Evolutionary conservation across 2,888 invertebrate genomes (phyloP).

Genomic region (Tricholauxania praeusta): DNA sequence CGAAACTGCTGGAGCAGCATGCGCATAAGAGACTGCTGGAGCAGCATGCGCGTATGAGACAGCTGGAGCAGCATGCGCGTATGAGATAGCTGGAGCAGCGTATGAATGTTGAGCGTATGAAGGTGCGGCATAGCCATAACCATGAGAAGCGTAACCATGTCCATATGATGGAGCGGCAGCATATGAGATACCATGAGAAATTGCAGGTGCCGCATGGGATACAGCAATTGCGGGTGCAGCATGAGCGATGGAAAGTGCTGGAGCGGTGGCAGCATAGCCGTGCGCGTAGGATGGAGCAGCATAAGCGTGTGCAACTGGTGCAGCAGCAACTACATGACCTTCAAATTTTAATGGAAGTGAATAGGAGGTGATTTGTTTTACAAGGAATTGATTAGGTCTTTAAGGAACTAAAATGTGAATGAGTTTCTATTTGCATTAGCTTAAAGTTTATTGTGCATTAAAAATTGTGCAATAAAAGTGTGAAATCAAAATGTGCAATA

Average conservation of each 20-base stretch:
- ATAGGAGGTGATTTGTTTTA: too few relatives aligned
- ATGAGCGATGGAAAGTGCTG: constrained; percentile 40
- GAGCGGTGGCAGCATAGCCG: constrained; percentile 52
- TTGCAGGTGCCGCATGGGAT: constrained; percentile 53
- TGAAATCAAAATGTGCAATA: neutral
- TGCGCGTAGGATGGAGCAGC: constrained; percentile 40
- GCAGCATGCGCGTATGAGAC: constrained; percentile 40
- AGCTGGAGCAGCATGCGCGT: constrained; percentile 41
- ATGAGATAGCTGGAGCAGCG: constrained; percentile 28
- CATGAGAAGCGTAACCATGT: constrained; percentile 48
- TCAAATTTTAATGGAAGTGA: constrained; percentile 34
- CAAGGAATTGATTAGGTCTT: too few relatives aligned
- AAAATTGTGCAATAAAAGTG: neutral
- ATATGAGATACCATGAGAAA: constrained; percentile 44
- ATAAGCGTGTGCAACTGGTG: constrained; percentile 54
- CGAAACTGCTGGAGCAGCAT: constrained; percentile 45
- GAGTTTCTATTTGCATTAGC: neutral
- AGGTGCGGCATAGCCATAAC: constrained; percentile 38
- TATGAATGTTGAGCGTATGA: constrained; percentile 34
- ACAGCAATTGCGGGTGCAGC: constrained; percentile 41
- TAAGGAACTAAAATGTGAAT: neutral
- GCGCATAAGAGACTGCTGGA: constrained; percentile 43
- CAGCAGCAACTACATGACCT: constrained; percentile 56
- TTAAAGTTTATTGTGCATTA: constrained; percentile 13
- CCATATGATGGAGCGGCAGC: constrained; percentile 47